These are phyloP conservation scores for Neria commutata DNA, from an alignment of 2,888 invertebrate species.

Conservation along the genomic window DNA sequence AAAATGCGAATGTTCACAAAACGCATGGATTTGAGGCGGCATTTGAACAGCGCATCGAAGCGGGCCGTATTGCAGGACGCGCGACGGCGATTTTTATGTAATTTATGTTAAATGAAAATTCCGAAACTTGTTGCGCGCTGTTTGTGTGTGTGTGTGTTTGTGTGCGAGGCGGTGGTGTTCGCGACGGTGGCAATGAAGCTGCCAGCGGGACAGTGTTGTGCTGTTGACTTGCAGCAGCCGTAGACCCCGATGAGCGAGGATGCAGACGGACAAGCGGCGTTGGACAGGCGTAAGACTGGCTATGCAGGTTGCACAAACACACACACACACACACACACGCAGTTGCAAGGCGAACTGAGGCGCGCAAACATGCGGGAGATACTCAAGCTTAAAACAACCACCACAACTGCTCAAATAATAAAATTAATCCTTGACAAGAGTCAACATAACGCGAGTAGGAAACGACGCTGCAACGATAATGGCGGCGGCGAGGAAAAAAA, in stretches of 20 bases:
- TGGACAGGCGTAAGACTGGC: slow-evolving; percentile 51
- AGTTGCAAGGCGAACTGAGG: neutral
- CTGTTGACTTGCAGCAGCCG: too few species aligned
- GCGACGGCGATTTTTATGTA: slow-evolving; percentile 41
- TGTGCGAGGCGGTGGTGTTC: too few species aligned
- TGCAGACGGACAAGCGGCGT: slow-evolving; percentile 31
- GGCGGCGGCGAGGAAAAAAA: neutral
- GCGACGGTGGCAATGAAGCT: too few species aligned
- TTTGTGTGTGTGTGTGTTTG: slow-evolving; percentile 18
- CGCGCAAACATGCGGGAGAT: slow-evolving; percentile 52
- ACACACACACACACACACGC: slow-evolving; percentile 25
- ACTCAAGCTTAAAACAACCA: slow-evolving; percentile 21
- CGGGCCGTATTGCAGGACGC: slow-evolving; percentile 12
- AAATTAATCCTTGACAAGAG: slow-evolving; percentile 60
- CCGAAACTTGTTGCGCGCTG: slow-evolving; percentile 47
- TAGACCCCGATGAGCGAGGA: too few species aligned
- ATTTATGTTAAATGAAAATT: slow-evolving; percentile 57
- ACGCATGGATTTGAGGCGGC: slow-evolving; percentile 6
- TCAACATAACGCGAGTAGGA: slow-evolving; percentile 20
- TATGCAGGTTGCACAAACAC: slow-evolving; percentile 32
- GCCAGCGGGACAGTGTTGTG: too few species aligned
- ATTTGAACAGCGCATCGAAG: slow-evolving; percentile 4
- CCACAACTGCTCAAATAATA: slow-evolving; percentile 48
- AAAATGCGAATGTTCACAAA: neutral
- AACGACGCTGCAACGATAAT: slow-evolving; percentile 24